Conservation (phyloP, 1,140 invertebrate species). For the Ctenoplectra terminalis region DNA sequence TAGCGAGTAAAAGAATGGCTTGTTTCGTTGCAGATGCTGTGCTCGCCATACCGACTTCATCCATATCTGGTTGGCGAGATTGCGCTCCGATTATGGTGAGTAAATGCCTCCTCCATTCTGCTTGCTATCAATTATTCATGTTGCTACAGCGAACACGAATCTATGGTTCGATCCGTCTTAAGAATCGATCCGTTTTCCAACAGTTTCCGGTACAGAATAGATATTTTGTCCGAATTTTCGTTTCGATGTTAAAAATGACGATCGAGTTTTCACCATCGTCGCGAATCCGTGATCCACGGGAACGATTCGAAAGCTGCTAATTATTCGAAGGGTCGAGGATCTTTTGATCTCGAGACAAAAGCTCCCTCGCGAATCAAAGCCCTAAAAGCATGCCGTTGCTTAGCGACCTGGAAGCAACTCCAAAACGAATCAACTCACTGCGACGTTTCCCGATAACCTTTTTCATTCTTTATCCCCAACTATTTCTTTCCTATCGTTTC, state of each 20-base stretch:
- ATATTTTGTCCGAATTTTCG: slow-evolving; percentile 7
- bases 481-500: no score
- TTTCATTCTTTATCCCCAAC: slow-evolving; percentile 2
- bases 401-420: slow-evolving; percentile 59
- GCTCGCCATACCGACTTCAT: slow-evolving; percentile 49
- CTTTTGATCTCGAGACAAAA: slow-evolving; percentile 48
- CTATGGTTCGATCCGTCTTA: slow-evolving; percentile 26
- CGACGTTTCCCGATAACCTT: slow-evolving; percentile 7
- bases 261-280: no score
- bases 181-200: neutral
- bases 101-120: slow-evolving; percentile 38
- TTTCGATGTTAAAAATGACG: no score
- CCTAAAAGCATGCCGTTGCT: slow-evolving; percentile 66
- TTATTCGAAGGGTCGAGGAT: neutral
- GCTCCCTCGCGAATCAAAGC: slow-evolving; percentile 3
- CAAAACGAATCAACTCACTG: slow-evolving; percentile 9
- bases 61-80: slow-evolving; percentile 63
- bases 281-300: no score
- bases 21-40: slow-evolving; percentile 67
- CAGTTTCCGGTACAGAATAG: neutral
- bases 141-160: slow-evolving; percentile 36
- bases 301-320: neutral
- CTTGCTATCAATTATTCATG: slow-evolving; percentile 63
- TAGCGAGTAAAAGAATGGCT: slow-evolving; percentile 52
- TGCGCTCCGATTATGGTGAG: slow-evolving; percentile 70